A percentile compares a stretch with the other conserved stretches of the same genome.
Conservation (phyloP, 2,113 vertebrate genomes). For the Acrocephalus arundinaceus region DNA sequence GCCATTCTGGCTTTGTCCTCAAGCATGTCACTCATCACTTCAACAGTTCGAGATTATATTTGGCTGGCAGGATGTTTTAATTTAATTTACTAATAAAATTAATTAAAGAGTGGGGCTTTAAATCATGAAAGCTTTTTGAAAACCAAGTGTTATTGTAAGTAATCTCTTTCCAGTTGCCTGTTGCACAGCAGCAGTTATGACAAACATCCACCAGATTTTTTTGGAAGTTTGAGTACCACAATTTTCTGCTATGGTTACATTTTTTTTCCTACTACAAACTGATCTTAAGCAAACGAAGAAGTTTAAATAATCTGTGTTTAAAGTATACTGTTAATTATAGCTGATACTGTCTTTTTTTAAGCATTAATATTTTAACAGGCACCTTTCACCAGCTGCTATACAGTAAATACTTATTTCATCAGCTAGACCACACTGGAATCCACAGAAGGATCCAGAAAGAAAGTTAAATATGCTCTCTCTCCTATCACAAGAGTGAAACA, state of each 20-base stretch:
- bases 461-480: neutral
- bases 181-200: neutral
- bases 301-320: neutral
- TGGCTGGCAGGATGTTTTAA: neutral
- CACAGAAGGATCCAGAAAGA: neutral
- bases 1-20: neutral
- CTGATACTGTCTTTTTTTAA: fast-evolving
- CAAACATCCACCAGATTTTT: neutral
- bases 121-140: neutral
- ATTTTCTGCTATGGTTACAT: neutral
- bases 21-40: neutral
- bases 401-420: neutral
- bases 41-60: neutral
- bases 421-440: neutral
- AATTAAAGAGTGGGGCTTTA: neutral
- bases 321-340: neutral
- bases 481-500: neutral
- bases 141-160: neutral
- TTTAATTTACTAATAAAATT: neutral
- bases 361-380: neutral
- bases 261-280: neutral
- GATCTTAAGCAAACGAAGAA: neutral
- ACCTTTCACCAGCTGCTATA: neutral
- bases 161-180: neutral
- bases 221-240: neutral